Evolutionary conservation across 2,113 vertebrate genomes (phyloP), one percentile per base, ranked within the genome.

Genomic region (Pseudorhombus dupliciocellatus): DNA sequence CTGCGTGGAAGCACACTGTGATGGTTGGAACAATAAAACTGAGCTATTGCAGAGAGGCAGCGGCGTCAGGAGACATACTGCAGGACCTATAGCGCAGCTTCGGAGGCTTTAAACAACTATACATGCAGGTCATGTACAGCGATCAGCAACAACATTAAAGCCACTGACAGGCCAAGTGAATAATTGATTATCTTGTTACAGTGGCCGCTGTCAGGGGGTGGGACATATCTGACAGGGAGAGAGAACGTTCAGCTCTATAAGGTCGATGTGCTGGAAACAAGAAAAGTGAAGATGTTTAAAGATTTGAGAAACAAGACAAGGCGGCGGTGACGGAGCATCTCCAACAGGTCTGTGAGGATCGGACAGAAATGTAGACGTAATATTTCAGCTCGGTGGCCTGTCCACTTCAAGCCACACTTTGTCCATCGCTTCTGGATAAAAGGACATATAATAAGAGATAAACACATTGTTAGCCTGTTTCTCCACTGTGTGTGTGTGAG

Each of bases 21-120:
- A 69, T 50, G 30, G 46, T 67, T 61, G 73, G 64, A 72, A 61
- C 26, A 14, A 52, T 25, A 40, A 71, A 70, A 80, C 53, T 46
- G 75, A 77, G 54, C 57, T 60, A 72, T 52, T 28, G 25, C 63
- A 40, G 60, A 73, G 31, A 37, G 46, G 30, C 30, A 14, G 58
- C 16, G 7, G 15, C 26, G 5, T 55, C 8, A 37, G 57, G 50
- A 81, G 44, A 66, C 54, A 67, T 26, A 37, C 44, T 64, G 77
- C 62, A 63, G 56, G 18, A 21, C 16, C 34, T 46, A 63, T 12
- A 70, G 26, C 18, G 46, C 1, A 16, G 55, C 42, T 54, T 15
- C 48, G 9, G 8, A 42, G 31, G 9, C 24, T 67, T 50, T 30
- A 70, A 34, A 56, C 66, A 20, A 9, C 22, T 68, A 25, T 20